Conservation (phyloP, 2,113 vertebrate species). For the Amazona vittata region DNA sequence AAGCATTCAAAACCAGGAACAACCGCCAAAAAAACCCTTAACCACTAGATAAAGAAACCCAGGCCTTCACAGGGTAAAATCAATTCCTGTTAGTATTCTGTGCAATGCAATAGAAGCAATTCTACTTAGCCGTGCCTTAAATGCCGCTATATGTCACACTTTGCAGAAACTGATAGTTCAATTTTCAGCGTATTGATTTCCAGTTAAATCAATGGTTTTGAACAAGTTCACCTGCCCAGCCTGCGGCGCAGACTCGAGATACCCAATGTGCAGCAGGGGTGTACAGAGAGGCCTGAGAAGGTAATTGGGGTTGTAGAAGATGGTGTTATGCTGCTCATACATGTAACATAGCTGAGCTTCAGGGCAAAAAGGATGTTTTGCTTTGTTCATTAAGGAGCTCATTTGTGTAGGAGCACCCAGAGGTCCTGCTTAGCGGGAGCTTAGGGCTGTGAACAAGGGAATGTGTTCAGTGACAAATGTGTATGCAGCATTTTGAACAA, state of each 20-base stretch:
- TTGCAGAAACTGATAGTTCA: background rate
- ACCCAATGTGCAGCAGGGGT: background rate
- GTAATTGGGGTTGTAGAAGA: background rate
- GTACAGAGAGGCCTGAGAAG: background rate
- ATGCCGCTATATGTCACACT: conserved; percentile 6
- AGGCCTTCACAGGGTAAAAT: background rate
- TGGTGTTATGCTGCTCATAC: fast-evolving
- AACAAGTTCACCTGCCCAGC: background rate
- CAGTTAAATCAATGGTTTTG: background rate
- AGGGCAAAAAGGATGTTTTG: background rate
- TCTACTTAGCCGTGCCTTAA: conserved; percentile 18
- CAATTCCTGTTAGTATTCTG: conserved; percentile 25
- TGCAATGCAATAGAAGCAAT: background rate
- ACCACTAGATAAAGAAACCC: background rate
- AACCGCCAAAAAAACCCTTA: background rate
- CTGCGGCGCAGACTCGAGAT: background rate
- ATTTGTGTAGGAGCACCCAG: background rate
- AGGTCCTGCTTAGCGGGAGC: background rate
- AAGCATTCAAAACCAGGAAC: background rate
- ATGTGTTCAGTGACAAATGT: background rate
- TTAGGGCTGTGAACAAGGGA: background rate
- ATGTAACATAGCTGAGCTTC: fast-evolving
- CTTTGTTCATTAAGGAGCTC: background rate
- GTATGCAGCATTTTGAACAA: background rate
- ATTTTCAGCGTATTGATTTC: background rate